Evolutionary conservation across 2,113 vertebrate species (phyloP), one percentile per base, ranked within the genome.

Genomic region (Bujurquina vittata): DNA sequence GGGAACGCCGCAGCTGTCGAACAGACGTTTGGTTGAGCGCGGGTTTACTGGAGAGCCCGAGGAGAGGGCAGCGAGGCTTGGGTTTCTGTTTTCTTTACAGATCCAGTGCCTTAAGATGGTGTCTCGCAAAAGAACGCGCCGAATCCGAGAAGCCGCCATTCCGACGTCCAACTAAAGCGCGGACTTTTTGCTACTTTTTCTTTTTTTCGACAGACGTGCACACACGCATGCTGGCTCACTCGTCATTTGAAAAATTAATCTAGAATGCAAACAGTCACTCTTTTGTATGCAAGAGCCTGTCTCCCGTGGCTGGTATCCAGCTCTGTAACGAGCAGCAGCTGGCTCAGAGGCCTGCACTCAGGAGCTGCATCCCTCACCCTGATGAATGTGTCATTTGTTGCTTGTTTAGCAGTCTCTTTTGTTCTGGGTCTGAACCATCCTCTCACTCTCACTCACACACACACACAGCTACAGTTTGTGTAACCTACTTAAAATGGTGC

Each of bases 351-450:
- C 89, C 89, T 81, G 91, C 85, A 77, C 92, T 89, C 83, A 46
- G 90, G 87, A 91, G 92, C 87, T 62, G 90, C 91, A 90, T 91
- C 92, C 87, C 91, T 91, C 80, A 65, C 79, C 63, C 90, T 84
- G 89, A 90, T 93, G 84, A 93, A 94, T 92, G 89, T 91, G 92
- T 86, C 93, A 92, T 89, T 95, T 94, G 93, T 93, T 92, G 92
- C 87, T 92, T 89, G 88, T 91, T 94, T 93, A 81, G 91, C 83
- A 60, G 75, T 90, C 77, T 49, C 89, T 86, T 92, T 93, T 93
- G 86, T 94, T 84, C 88, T 54, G 52, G 57, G 60, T 22, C 82
- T 82, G 75, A 82, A 75, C 74, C 79, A 31, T 75, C 57, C 83
- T 35, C 73, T 49, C 69, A 26, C 75, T 46, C 43, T 33, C 60